Evolutionary conservation across 2,888 invertebrate genomes (phyloP).

Genomic region (Tenthredo livida): DNA sequence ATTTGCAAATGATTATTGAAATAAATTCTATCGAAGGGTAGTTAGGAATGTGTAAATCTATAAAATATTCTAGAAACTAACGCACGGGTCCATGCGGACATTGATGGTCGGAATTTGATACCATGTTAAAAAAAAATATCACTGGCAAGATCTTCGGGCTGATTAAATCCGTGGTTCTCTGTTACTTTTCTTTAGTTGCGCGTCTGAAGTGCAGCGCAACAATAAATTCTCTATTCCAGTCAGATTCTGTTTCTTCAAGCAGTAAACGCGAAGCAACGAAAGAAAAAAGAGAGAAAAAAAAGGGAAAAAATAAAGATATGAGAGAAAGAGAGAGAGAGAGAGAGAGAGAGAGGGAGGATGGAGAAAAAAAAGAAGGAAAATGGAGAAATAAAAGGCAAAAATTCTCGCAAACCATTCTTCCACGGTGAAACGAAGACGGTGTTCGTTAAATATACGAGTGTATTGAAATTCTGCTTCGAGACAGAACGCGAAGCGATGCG

Average conservation of each 20-base stretch:
- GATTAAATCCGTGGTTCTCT: slow-evolving; percentile 40
- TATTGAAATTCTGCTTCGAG: slow-evolving; percentile 73
- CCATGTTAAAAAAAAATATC: not conserved
- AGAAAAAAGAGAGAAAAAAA: slow-evolving; percentile 19
- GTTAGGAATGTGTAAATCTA: slow-evolving; percentile 5
- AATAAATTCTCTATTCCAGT: slow-evolving; percentile 70
- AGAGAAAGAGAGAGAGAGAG: not conserved
- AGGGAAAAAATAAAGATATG: slow-evolving; percentile 60
- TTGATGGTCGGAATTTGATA: slow-evolving; percentile 47
- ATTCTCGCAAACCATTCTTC: slow-evolving; percentile 51
- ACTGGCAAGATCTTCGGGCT: slow-evolving; percentile 29
- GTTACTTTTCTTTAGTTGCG: not conserved
- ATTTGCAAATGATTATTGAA: not conserved
- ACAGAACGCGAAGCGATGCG: slow-evolving; percentile 69
- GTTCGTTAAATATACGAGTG: slow-evolving; percentile 76
- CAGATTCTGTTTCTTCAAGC: slow-evolving; percentile 59
- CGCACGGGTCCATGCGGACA: slow-evolving; percentile 7
- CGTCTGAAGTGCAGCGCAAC: slow-evolving; percentile 58
- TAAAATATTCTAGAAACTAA: slow-evolving; percentile 17
- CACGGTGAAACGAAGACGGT: slow-evolving; percentile 60
- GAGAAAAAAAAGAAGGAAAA: slow-evolving; percentile 29
- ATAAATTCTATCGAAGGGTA: slow-evolving; percentile 11
- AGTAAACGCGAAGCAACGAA: slow-evolving; percentile 60
- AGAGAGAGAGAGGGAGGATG: slow-evolving; percentile 48
- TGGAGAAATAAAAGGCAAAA: slow-evolving; percentile 43